These are phyloP conservation scores for Nymphicus hollandicus DNA, from an alignment of 2,113 vertebrate genomes.

Conservation along the genomic window DNA sequence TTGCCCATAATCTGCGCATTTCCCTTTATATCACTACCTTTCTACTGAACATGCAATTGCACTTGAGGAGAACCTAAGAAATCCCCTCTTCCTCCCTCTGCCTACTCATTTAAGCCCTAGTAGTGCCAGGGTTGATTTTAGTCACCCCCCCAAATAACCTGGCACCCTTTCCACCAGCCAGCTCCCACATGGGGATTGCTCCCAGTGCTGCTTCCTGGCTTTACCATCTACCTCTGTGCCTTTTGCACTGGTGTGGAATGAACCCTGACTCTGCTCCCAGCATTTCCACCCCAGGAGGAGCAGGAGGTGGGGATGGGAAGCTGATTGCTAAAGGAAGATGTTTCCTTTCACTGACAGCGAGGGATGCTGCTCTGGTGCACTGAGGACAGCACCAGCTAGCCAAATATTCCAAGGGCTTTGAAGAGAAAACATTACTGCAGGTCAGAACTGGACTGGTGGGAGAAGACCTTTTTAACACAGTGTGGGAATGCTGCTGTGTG, in stretches of 20 bases:
- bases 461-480: neutral
- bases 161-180: neutral
- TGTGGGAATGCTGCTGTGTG: neutral
- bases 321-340: neutral
- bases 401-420: neutral
- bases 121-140: neutral
- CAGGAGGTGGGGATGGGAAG: rapidly evolving
- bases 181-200: rapidly evolving
- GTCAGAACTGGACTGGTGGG: neutral
- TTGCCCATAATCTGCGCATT: neutral
- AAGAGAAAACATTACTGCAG: neutral
- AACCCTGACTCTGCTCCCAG: neutral
- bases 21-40: neutral
- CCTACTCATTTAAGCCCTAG: neutral
- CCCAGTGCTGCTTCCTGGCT: neutral
- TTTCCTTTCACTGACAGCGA: neutral
- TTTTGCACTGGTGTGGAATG: neutral
- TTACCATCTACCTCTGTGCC: neutral
- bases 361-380: neutral
- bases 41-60: neutral
- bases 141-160: neutral
- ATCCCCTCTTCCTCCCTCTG: neutral
- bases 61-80: neutral
- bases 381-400: neutral
- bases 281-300: neutral